phyloP scores from a whole-genome alignment of 1,140 invertebrate genomes.

The Triops longicaudatus region DNA sequence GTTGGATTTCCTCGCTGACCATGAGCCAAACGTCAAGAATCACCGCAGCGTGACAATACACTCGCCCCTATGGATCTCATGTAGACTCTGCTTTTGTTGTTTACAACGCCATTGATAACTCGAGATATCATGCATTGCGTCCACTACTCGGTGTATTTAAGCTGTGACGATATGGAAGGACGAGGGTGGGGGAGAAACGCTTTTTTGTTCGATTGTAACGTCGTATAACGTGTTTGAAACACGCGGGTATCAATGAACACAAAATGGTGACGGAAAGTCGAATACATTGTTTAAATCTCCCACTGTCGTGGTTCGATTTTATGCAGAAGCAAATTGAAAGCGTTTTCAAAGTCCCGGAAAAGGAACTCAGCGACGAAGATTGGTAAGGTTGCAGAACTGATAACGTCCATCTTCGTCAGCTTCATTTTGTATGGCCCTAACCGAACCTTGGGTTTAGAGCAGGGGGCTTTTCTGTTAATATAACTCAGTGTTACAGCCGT shows the following conservation, averaged over 20 bases:
- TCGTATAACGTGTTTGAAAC: no score
- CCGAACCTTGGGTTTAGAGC: not conserved
- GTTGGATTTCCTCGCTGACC: not conserved
- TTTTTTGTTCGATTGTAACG: no score
- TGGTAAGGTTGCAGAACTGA: not conserved
- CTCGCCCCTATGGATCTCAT: not conserved
- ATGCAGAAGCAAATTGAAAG: not conserved
- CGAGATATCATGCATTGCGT: not conserved
- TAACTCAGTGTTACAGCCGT: not conserved
- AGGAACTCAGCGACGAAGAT: not conserved
- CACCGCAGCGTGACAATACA: constrained; percentile 4
- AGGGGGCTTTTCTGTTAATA: not conserved
- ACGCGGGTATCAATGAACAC: no score
- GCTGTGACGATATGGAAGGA: no score
- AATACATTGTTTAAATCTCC: no score
- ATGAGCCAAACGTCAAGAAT: constrained; percentile 12
- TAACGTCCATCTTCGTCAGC: not conserved
- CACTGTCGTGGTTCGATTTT: not conserved
- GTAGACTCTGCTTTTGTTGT: not conserved
- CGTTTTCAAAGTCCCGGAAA: not conserved
- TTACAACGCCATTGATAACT: not conserved
- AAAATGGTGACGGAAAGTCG: no score
- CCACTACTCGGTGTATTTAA: no score
- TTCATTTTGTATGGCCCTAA: not conserved
- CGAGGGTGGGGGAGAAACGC: no score